Conservation (phyloP, 2,113 vertebrate genomes). For the Mixornis gularis region DNA sequence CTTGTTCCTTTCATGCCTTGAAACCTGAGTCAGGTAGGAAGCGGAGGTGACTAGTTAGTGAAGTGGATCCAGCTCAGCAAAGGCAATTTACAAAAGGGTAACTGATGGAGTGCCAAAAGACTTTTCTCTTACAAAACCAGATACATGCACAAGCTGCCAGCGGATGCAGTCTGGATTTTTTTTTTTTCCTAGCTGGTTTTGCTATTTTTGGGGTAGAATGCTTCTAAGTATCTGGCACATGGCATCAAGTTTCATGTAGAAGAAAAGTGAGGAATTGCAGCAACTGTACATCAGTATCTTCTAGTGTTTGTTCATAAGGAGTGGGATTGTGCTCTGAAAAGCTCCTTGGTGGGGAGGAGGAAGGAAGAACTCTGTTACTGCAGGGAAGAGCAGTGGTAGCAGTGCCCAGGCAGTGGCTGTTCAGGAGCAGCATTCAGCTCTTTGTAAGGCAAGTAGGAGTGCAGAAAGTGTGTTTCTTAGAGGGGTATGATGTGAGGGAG, state of each 20-base stretch:
- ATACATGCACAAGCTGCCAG: not conserved
- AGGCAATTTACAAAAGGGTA: not conserved
- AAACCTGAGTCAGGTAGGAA: slow-evolving; percentile 53
- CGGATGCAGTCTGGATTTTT: not conserved
- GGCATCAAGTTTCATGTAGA: slow-evolving; percentile 12
- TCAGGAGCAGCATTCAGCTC: not conserved
- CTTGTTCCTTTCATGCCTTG: slow-evolving; percentile 42
- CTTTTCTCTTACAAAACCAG: slow-evolving; percentile 30
- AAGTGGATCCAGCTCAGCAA: slow-evolving; percentile 3
- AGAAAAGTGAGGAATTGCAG: slow-evolving; percentile 34
- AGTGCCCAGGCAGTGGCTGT: not conserved
- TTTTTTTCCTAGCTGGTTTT: not conserved
- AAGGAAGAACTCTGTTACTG: not conserved
- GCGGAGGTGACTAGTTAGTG: slow-evolving; percentile 45
- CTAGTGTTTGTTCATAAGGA: not conserved
- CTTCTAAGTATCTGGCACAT: not conserved
- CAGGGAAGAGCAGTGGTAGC: not conserved
- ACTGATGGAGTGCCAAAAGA: not conserved
- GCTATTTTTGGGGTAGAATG: slow-evolving; percentile 39
- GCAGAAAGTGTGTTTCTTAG: not conserved
- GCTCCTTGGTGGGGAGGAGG: not conserved
- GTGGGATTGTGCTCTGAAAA: not conserved
- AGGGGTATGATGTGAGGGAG: rapidly evolving
- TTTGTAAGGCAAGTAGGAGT: not conserved
- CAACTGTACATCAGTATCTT: not conserved